These are phyloP conservation scores for Anolis carolinensis DNA, from an alignment of 2,113 vertebrate species.

Conservation along the genomic window DNA sequence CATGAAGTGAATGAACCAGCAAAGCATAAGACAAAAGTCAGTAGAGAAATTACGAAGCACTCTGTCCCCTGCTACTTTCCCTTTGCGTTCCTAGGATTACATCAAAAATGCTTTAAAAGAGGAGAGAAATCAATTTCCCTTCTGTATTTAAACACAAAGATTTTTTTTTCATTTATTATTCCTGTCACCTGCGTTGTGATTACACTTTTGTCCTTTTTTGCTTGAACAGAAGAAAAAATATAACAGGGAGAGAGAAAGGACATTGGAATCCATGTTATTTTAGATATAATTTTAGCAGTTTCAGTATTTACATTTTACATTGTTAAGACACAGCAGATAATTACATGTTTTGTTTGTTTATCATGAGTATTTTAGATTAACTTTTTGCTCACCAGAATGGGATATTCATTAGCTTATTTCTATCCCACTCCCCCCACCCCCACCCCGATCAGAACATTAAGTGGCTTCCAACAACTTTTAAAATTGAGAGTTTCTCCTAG, in stretches of 20 bases:
- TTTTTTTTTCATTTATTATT: background rate
- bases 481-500: no score
- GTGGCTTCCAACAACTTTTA: no score
- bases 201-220: background rate
- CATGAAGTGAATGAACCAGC: background rate
- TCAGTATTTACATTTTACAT: background rate
- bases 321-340: background rate
- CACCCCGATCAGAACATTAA: no score
- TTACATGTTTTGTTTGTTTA: background rate
- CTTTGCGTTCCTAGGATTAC: background rate
- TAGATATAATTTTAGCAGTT: background rate
- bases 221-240: background rate
- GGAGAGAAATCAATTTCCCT: background rate
- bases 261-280: background rate
- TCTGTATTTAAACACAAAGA: background rate
- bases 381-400: background rate
- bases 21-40: background rate
- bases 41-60: background rate
- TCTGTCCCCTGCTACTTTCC: background rate
- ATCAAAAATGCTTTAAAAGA: background rate
- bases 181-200: conserved; percentile 7
- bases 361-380: background rate
- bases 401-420: background rate
- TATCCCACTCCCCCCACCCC: no score
- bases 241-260: background rate